Evolutionary conservation across 2,888 invertebrate genomes (phyloP).

Genomic region (Tetragonisca angustula): DNA sequence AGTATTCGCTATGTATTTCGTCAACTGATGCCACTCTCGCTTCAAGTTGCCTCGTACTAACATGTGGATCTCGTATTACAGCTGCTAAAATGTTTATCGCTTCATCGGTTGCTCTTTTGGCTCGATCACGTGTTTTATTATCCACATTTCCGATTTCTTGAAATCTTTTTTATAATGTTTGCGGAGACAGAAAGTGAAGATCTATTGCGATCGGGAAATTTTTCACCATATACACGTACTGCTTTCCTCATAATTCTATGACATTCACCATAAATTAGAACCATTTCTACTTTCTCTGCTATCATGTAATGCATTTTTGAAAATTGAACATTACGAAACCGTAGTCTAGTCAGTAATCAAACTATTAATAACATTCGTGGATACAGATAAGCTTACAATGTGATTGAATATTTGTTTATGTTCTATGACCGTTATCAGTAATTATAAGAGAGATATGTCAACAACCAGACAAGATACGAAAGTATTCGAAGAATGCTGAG

Average conservation of each 20-base stretch:
- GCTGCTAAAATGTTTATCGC: slow-evolving; percentile 2
- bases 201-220: slow-evolving; percentile 16
- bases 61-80: slow-evolving; percentile 9
- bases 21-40: slow-evolving; percentile 20
- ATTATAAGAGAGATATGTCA: not conserved
- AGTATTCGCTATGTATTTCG: slow-evolving; percentile 23
- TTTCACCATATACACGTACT: slow-evolving; percentile 9
- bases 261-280: slow-evolving; percentile 22
- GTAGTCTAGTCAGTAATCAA: slow-evolving; percentile 3
- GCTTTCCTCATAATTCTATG: slow-evolving; percentile 13
- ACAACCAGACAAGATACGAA: not conserved
- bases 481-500: not conserved
- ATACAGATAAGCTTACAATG: slow-evolving; percentile 2
- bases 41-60: slow-evolving; percentile 11
- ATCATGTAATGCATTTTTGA: slow-evolving; percentile 20
- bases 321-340: slow-evolving; percentile 4
- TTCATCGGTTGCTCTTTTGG: slow-evolving; percentile 2
- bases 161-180: slow-evolving; percentile 2
- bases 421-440: not conserved
- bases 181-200: not conserved
- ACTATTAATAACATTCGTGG: not conserved
- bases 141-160: slow-evolving; percentile 20
- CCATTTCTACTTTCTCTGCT: slow-evolving; percentile 17
- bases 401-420: slow-evolving; percentile 7
- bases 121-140: slow-evolving; percentile 15